Evolutionary conservation across 2,113 vertebrate species (phyloP), one percentile per base, ranked within the genome.

Genomic region (Conger conger): DNA sequence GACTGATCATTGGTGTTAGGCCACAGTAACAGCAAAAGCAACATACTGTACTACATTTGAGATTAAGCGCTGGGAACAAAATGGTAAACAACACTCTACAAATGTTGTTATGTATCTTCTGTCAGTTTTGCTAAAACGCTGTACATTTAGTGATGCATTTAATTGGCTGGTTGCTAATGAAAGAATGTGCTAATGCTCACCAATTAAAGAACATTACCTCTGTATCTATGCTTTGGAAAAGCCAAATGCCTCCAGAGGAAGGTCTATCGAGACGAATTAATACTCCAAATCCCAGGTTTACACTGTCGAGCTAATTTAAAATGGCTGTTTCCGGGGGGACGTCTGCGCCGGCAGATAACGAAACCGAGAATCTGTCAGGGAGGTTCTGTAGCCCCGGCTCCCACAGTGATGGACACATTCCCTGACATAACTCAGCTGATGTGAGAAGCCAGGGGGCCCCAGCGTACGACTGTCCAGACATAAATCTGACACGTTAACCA

Each of bases 401-500:
- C 17, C 45, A 37, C 53, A 63, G 1, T 60, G 73, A 84, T 54
- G 36, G 68, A 53, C 85, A 84, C 86, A 53, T 50, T 83, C 81
- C 85, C 79, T 84, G 83, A 86, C 88, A 87, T 79, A 83, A 87
- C 81, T 82, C 86, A 82, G 27, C 30, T 16, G 45, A 82, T 37
- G 40, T 4, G 80, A 80, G 76, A 3, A 35, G 23, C 82, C 76
- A 13, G 81, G 80, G 85, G 92, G 87, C 40, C 84, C 68, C 45
- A 78, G 16, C 16, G 57, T 27, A 38, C 18, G 35, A 78, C 36
- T 23, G 35, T 17, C 20, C 17, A 15, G 35, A 78, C 9, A 18
- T 78, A 18, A 78, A 78, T 78, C 35, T 20, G 30, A 38, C 76
- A 3, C 35, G 35, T 78, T 38, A 78, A 23, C 76, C 36, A 94